phyloP scores from a whole-genome alignment of 2,113 vertebrate genomes.

The Xerus inauris region DNA sequence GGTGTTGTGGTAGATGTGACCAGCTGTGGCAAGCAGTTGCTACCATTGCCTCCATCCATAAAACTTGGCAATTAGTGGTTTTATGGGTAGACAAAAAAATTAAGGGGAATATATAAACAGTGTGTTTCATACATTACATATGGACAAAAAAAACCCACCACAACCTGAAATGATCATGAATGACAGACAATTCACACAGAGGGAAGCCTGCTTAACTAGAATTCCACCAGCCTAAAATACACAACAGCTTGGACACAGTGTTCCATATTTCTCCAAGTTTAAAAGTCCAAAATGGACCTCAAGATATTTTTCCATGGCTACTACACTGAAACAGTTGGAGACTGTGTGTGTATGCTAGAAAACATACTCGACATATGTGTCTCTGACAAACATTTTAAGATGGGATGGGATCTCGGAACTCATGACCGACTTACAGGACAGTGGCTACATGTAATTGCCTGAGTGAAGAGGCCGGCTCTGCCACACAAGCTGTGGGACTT shows the following conservation, averaged over 20 bases:
- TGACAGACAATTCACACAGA: neutral
- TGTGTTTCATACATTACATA: constrained; percentile 63
- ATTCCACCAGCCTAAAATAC: neutral
- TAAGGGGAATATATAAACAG: constrained; percentile 54
- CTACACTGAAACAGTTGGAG: neutral
- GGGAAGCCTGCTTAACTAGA: neutral
- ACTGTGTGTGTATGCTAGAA: neutral
- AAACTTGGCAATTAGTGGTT: constrained; percentile 61
- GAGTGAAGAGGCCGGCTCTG: too few species aligned
- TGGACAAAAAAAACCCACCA: constrained; percentile 56
- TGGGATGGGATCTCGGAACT: neutral
- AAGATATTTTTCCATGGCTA: neutral
- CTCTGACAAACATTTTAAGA: neutral
- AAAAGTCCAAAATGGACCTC: neutral
- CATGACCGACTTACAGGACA: fast-evolving
- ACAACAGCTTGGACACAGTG: neutral
- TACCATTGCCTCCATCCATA: constrained; percentile 60
- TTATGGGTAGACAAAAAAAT: constrained; percentile 67
- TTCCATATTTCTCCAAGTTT: constrained; percentile 15
- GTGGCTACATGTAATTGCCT: neutral
- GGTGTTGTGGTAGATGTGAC: constrained; percentile 45
- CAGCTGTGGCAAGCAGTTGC: constrained; percentile 49
- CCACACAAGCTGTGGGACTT: fast-evolving
- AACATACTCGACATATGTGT: neutral
- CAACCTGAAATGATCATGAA: constrained; percentile 33